Base-by-base conservation (phyloP, 2,113 vertebrate species). In the Aviceda subcristata region DNA sequence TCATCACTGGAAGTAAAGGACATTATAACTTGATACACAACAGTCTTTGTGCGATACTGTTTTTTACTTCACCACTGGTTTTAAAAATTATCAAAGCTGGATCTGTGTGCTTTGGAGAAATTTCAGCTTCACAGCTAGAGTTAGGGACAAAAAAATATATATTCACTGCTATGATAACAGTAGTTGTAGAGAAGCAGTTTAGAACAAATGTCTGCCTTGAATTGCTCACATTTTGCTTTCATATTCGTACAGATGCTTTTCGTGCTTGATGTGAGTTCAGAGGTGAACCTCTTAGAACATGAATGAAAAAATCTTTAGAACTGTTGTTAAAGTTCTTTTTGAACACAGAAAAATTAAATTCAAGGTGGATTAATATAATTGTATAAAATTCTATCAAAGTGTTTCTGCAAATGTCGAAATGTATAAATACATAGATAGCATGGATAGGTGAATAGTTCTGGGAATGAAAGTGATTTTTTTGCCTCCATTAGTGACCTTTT, bases 81-180 rank as follows among this genome's bases (percentile, higher is more conserved):
- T 94, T 51, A 43, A 78, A 90, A 91, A 53, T 73, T 29, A 55
- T 78, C 71, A 88, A 92, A n/a, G 90, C 86, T 91, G 76, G 38
- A 57, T 92, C 45, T 95, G 48, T 85, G 92, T 91, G 82, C 68
- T 79, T 93, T 97, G 92, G 85, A 96, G 94, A 89, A 85, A 80
- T 82, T 95, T 89, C 82, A 95, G 81, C 60, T 91, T 96, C 80
- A 46, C 90, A 87, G 82, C 74, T 86, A 91, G 84, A n/a, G 46
- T 76, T 83, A 79, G 80, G 92, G 78, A 82, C 79, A 86, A 88
- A 84, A 84, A 91, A 72, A 62, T 18, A 38, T 34, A 45, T 45
- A 38, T 72, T 76, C 18, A 9, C 36, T 55, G 62, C 56, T 92
- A 59, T 80, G 90, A 66, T 86, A 88, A 83, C n/a, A 75, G 21